Evolutionary conservation across 2,797 vertebrate genomes (phyloP), one percentile per base, ranked within the genome.

Genomic region (Bucorvus abyssinicus): DNA sequence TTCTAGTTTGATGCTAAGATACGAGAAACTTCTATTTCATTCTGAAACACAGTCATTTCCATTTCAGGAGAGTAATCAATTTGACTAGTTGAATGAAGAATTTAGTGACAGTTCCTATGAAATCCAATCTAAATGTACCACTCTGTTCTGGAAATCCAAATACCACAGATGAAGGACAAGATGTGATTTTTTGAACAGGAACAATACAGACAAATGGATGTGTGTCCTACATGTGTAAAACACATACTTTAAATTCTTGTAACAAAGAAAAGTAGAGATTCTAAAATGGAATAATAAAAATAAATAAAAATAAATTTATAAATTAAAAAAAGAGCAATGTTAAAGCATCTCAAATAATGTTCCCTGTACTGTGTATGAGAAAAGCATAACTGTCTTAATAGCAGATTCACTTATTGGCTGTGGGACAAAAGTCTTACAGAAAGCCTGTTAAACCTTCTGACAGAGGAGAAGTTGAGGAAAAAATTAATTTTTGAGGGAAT

Each of bases 301-400:
- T 6, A 53, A 0, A 14, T 18, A 56, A 57, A 79, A 52, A 50
- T 6, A 53, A 3, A 12, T 61, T 38, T 44, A 18, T 30, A 75
- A 21, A n/a, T 44, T 8, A 6, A 5, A 67, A 24, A 20, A 15
- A 5, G 3, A 40, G 38, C 20, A 38, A 8, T 18, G 3, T 27
- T 49, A 64, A 17, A 64, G 1, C 6, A 55, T 52, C n/a, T 81
- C 32, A 67, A 71, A 56, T 64, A 8, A 9, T 53, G 19, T 10
- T 44, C 9, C 7, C 17, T 65, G 12, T 30, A 27, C 5, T 1
- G 1, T 3, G 3, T 15, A n/a, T 6, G 17, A 29, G 30, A 78
- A 84, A 34, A 60, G 3, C 6, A 26, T 24, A 50, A 61, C 44
- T 61, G 21, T 47, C 40, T 70, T 67, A 38, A 38, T 2, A 83